Base-by-base conservation (phyloP, 2,797 vertebrate genomes). In the Thalassophryne amazonica region DNA sequence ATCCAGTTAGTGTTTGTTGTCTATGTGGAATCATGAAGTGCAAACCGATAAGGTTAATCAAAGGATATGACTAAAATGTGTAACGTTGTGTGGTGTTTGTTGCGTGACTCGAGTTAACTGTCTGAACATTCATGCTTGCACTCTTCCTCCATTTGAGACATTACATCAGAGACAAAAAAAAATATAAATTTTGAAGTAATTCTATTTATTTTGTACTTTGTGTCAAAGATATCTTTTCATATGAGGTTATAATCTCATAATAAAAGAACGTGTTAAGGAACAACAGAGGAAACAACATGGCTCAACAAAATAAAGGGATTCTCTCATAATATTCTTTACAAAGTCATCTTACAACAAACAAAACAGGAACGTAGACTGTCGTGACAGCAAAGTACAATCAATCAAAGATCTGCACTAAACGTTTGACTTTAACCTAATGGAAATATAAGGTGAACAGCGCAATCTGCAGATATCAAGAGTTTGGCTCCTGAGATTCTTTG, bases 231-330 rank as follows among this genome's bases (percentile, higher is more conserved):
- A 80, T 68, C 72, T 71, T 81, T 78, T 75, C 60, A 81, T 80
- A 69, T 69, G 78, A 86, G 84, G 83, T 73, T 69, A 80, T 64
- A 73, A n/a, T 65, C 61, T 70, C 76, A 79, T 78, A 83, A 80
- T 60, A 85, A 85, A 83, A 76, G 51, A 72, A 61, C 16, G 59
- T 69, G 43, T 84, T 52, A 62, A 77, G 72, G 73, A 64, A 76
- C 50, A 40, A 69, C n/a, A 80, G 61, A 50, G 50, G 46, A 60
- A 27, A 71, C 65, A 56, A 20, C 6, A 73, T 84, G 83, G 78
- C 80, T 88, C 86, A n/a, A 84, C 83, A 88, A 90, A 89, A 90
- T 89, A 91, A 89, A 89, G 71, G 77, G 77, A 74, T 81, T 87
- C 81, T 87, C 75, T 89, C 82, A 84, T 88, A 76, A 60, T 86